Conservation (phyloP, 1,140 invertebrate species). For the Polypedilum vanderplanki region DNA sequence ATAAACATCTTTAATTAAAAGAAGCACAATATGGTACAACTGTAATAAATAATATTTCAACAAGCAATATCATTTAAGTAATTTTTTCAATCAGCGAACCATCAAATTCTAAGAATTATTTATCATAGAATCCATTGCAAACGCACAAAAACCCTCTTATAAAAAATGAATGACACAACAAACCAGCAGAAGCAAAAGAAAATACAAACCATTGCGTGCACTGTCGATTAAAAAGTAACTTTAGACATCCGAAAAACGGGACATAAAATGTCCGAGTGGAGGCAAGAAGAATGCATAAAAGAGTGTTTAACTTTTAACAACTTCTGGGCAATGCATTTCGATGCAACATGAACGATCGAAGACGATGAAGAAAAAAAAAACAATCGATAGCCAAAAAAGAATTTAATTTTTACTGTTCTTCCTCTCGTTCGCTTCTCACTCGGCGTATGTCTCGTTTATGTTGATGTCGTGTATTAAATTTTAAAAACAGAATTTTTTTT, state of each 20-base stretch:
- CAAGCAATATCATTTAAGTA: too few species aligned
- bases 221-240: background rate
- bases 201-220: background rate
- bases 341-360: too few species aligned
- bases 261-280: background rate
- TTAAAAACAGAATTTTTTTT: too few species aligned
- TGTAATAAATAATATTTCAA: too few species aligned
- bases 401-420: background rate
- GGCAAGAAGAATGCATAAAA: slow-evolving; percentile 8
- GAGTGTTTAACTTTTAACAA: slow-evolving; percentile 14
- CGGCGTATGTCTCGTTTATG: slow-evolving; percentile 10
- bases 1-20: too few species aligned
- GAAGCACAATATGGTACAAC: too few species aligned
- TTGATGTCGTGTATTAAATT: background rate
- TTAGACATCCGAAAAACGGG: background rate
- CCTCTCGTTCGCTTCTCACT: background rate
- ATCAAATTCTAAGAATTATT: too few species aligned
- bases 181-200: background rate
- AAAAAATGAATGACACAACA: background rate
- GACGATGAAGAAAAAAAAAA: background rate
- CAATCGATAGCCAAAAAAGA: slow-evolving; percentile 17
- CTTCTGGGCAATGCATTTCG: background rate
- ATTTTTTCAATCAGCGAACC: too few species aligned
- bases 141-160: too few species aligned
- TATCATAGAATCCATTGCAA: too few species aligned